Evolutionary conservation across 2,797 vertebrate genomes (phyloP).

Genomic region (Atherinosoma microstoma): DNA sequence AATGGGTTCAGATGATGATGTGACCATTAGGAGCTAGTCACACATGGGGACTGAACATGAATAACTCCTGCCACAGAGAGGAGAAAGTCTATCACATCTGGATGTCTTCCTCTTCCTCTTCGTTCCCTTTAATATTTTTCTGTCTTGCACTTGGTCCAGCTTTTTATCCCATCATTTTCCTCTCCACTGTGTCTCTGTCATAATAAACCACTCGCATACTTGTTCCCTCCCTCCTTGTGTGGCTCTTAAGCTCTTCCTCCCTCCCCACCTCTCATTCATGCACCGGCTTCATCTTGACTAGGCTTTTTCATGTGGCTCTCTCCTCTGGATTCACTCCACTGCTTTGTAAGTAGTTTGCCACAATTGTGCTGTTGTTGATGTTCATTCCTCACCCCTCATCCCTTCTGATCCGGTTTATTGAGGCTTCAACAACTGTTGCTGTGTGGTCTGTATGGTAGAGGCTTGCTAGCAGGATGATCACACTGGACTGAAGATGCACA

Average conservation of each 20-base stretch:
- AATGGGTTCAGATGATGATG: constrained; percentile 6
- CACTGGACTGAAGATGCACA: constrained; percentile 7
- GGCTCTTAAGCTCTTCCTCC: constrained; percentile 22
- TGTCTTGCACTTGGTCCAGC: not conserved
- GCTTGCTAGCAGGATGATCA: constrained; percentile 30
- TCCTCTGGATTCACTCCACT: constrained; percentile 32
- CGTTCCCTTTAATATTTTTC: constrained; percentile 4
- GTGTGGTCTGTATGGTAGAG: constrained; percentile 25
- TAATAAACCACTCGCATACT: constrained; percentile 32
- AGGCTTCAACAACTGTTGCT: constrained; percentile 58
- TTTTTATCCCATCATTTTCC: not conserved
- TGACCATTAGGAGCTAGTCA: not conserved
- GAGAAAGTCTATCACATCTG: not conserved
- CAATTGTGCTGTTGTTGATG: constrained; percentile 12
- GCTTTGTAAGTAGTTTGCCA: constrained; percentile 60
- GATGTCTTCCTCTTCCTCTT: constrained; percentile 2
- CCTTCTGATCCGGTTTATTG: constrained; percentile 16
- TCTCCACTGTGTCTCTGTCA: constrained; percentile 5
- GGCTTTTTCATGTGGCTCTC: constrained; percentile 53
- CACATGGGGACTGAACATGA: constrained; percentile 19
- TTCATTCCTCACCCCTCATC: constrained; percentile 20
- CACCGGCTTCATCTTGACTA: constrained; percentile 45
- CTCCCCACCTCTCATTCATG: constrained; percentile 61
- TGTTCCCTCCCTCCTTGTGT: constrained; percentile 39
- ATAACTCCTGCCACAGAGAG: constrained; percentile 6